Percentiles rank a stretch among this genome's conserved stretches.
Conservation (phyloP, 2,113 vertebrate species). For the Pardalotus punctatus region DNA sequence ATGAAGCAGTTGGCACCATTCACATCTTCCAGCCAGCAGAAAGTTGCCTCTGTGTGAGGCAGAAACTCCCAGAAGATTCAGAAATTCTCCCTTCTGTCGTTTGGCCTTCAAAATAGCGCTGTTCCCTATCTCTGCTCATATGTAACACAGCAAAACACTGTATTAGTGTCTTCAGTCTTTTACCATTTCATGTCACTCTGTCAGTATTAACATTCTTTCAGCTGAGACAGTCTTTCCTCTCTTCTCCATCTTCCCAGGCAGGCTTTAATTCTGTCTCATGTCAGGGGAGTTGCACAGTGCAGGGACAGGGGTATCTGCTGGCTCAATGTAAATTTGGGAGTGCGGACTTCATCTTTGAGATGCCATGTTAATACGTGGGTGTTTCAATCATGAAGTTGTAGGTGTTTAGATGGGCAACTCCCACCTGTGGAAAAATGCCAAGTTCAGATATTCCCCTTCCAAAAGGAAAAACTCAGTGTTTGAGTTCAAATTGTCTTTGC, state of each 20-base stretch:
- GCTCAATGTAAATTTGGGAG: background rate
- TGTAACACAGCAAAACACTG: background rate
- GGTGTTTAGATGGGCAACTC: background rate
- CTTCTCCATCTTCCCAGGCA: background rate
- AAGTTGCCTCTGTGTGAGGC: conserved; percentile 9
- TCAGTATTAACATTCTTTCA: background rate
- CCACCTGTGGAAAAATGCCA: background rate
- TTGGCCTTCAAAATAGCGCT: background rate
- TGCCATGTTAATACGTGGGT: background rate
- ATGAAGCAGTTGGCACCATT: conserved; percentile 20
- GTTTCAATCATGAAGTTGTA: background rate
- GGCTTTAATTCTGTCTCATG: background rate
- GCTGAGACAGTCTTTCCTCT: background rate
- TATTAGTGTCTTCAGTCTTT: background rate
- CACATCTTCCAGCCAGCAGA: background rate
- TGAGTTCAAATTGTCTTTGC: background rate
- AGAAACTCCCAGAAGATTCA: background rate
- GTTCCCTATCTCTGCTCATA: background rate
- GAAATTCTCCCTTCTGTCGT: background rate
- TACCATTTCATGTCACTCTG: background rate
- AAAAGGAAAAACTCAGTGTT: background rate
- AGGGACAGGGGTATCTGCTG: background rate
- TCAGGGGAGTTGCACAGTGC: background rate
- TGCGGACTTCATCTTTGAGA: background rate
- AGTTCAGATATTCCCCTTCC: background rate